A percentile compares a stretch with the other conserved stretches of the same genome.
phyloP scores from a whole-genome alignment of 2,888 invertebrate genomes.

The Idaea dimidiata region DNA sequence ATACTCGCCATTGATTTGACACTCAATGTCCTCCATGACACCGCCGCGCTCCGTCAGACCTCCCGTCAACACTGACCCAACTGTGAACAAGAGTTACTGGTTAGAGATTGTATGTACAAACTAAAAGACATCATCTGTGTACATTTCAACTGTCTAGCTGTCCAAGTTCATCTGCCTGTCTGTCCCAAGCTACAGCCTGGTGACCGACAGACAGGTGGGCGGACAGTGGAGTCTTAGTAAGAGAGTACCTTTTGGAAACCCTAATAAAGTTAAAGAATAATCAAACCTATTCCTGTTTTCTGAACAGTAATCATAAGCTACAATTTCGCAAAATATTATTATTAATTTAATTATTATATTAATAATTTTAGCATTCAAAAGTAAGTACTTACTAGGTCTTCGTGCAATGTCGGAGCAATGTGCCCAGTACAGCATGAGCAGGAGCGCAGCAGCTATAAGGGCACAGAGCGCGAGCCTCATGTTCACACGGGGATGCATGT shows the following conservation, averaged over 20 bases:
- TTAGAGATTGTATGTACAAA: background rate
- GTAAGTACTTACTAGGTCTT: slow-evolving; percentile 52
- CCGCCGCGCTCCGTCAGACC: slow-evolving; percentile 43
- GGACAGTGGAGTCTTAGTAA: too few relatives aligned
- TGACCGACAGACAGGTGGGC: too few relatives aligned
- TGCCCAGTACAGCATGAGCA: slow-evolving; percentile 88
- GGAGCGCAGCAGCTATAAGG: slow-evolving; percentile 82
- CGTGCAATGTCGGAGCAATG: slow-evolving; percentile 84
- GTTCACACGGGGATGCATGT: slow-evolving; percentile 89
- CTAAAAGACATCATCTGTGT: background rate
- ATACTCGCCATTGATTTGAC: slow-evolving; percentile 93
- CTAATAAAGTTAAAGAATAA: too few relatives aligned
- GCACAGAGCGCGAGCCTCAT: slow-evolving; percentile 86
- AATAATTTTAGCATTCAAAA: too few relatives aligned
- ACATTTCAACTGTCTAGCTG: too few relatives aligned
- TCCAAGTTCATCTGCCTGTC: too few relatives aligned
- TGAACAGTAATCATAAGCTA: too few relatives aligned
- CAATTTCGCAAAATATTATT: too few relatives aligned
- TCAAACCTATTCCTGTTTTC: too few relatives aligned
- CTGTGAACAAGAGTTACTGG: slow-evolving; percentile 25
- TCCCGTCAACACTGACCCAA: slow-evolving; percentile 52
- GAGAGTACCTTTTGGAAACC: too few relatives aligned
- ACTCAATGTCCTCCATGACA: slow-evolving; percentile 86
- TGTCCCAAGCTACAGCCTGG: too few relatives aligned
- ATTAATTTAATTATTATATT: too few relatives aligned